phyloP scores from a whole-genome alignment of 35 echinoderm and acorn worm species.

The Lytechinus variegatus region DNA sequence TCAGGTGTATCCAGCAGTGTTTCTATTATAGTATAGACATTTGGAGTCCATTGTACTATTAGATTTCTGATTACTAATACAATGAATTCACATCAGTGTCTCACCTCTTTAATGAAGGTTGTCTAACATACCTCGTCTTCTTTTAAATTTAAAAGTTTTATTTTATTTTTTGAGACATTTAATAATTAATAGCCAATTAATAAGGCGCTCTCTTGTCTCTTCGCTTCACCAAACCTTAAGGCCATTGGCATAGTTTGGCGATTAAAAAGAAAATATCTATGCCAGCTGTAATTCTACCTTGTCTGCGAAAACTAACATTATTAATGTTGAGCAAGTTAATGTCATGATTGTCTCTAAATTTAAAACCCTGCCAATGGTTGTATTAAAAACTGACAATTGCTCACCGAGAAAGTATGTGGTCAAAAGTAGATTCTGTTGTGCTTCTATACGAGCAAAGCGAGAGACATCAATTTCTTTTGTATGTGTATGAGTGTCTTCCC shows the following conservation, averaged over 20 bases:
- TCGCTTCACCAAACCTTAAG: neutral
- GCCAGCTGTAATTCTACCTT: too few relatives aligned
- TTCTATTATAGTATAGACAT: neutral
- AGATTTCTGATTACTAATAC: neutral
- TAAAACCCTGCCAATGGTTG: too few relatives aligned
- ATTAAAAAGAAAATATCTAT: too few relatives aligned
- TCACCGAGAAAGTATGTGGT: too few relatives aligned
- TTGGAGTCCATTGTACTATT: neutral
- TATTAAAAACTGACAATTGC: too few relatives aligned
- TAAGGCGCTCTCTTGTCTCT: neutral
- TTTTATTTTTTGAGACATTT: neutral
- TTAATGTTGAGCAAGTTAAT: too few relatives aligned
- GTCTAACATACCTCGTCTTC: neutral
- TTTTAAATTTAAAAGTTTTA: neutral
- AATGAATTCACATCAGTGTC: neutral
- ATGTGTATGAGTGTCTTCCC: too few relatives aligned
- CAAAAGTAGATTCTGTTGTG: too few relatives aligned
- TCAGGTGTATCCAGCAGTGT: neutral
- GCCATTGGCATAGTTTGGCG: neutral
- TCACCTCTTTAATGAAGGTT: neutral
- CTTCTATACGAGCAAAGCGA: too few relatives aligned
- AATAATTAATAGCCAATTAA: neutral
- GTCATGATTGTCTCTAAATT: too few relatives aligned
- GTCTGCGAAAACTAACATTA: too few relatives aligned
- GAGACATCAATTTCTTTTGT: too few relatives aligned